A percentile compares a stretch with the other conserved stretches of the same genome.
Conservation (phyloP, 2,888 invertebrate species). For the Tenthredo livida region DNA sequence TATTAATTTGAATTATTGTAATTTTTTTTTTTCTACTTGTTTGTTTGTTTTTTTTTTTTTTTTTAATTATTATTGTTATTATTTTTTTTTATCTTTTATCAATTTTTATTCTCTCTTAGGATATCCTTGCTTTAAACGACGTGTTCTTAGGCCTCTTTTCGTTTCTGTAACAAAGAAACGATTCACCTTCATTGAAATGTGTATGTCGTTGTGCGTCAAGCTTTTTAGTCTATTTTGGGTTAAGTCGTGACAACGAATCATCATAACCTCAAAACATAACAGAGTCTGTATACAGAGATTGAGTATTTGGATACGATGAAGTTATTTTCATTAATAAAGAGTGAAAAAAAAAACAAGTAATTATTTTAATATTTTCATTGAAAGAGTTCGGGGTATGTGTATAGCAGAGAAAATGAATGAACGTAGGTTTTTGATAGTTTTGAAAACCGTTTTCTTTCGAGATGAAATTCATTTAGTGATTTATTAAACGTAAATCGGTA, state of each 20-base stretch:
- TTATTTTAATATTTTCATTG: neutral
- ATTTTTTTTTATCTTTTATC: neutral
- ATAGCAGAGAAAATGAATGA: neutral
- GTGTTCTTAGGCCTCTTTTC: conserved; percentile 42
- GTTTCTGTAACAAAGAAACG: conserved; percentile 45
- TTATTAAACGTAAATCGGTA: neutral
- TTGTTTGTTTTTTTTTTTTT: neutral
- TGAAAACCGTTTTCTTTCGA: neutral
- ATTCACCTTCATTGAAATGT: conserved; percentile 2
- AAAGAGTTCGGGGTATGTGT: neutral
- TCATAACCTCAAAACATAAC: conserved; percentile 50
- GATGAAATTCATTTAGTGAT: neutral
- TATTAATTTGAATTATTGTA: neutral
- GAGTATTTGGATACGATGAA: neutral
- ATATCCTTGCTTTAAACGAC: conserved; percentile 7
- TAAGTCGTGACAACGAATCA: neutral
- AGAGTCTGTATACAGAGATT: neutral
- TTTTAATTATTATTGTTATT: neutral
- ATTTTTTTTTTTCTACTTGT: neutral
- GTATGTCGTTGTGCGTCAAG: neutral
- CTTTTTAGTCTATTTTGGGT: conserved; percentile 6
- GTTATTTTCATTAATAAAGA: neutral
- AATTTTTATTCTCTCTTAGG: neutral
- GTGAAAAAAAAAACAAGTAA: neutral
- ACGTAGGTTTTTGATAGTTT: neutral